Evolutionary conservation across 1,140 invertebrate species (phyloP), one percentile per base, ranked within the genome.

Genomic region (Pygmarrhopalites habei): DNA sequence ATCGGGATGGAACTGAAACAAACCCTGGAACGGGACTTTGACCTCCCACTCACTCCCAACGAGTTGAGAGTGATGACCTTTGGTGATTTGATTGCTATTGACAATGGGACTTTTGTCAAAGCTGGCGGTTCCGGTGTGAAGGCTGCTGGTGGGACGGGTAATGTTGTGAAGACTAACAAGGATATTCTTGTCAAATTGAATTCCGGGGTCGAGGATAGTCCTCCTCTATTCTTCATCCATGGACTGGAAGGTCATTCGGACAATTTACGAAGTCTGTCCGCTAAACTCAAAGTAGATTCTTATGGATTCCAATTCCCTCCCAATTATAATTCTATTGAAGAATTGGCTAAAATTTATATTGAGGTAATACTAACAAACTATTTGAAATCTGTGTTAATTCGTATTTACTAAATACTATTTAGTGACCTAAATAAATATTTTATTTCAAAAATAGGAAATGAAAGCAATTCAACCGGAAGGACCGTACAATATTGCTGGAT

Each of bases 1-100:
- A 98, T 98, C 95, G 92, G 46, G 0, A 84, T 89, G 0, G 87
- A 90, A 75, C 87, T 92, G 62, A 91, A 91, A 71, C 88, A 91
- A 74, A 86, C 85, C 0, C 75, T 92, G 3, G 89, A 92, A 74
- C 77, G 88, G 73, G 86, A 90, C 68, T 95, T 88, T 76, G 61
- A 57, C 23, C 17, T 63, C 1, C 21, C 23, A n/a, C 39, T 63
- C 12, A 63, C 51, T 2, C 26, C 39, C 17, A 25, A 32, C n/a
- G 32, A 57, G 15, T 21, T 63, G 14, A 35, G 52, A 5, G n/a
- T 2, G 3, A 21, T 57, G 15, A 63, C 61, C 3, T 32, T 35
- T 3, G 55, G 55, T 15, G 35, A 58, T 25, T 25, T 58, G 55
- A 58, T 39, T 10, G 26, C 14, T 28, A 55, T 55, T 15, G 51